These are phyloP conservation scores for Tribolium freemani DNA, from an alignment of 2,888 invertebrate species.

Conservation along the genomic window DNA sequence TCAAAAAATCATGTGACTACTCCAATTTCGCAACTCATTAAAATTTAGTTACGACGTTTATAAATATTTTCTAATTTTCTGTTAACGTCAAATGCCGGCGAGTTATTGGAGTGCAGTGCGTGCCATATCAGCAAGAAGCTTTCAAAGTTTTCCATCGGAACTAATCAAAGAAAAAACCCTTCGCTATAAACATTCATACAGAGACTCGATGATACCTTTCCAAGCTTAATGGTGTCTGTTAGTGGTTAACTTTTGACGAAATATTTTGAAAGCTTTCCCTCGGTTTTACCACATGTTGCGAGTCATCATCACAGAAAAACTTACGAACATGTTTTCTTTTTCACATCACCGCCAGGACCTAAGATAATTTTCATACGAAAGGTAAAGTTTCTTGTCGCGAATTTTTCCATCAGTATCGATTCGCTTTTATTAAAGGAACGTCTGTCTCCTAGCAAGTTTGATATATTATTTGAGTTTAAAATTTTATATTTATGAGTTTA, in stretches of 20 bases:
- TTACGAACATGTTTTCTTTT: slow-evolving; percentile 27
- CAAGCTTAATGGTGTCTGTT: slow-evolving; percentile 21
- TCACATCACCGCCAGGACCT: slow-evolving; percentile 21
- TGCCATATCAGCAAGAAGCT: neutral
- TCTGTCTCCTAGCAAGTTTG: slow-evolving; percentile 6
- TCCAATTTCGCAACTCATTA: too few species aligned
- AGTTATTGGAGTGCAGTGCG: neutral
- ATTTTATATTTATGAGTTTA: slow-evolving; percentile 40
- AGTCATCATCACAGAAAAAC: slow-evolving; percentile 21
- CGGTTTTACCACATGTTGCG: slow-evolving; percentile 36
- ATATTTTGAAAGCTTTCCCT: slow-evolving; percentile 20
- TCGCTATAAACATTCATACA: neutral
- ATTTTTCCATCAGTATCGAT: slow-evolving; percentile 14
- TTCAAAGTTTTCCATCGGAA: neutral
- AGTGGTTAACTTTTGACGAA: slow-evolving; percentile 10
- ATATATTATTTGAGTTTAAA: slow-evolving; percentile 38
- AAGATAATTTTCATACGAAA: slow-evolving; percentile 21
- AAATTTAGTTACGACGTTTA: too few species aligned
- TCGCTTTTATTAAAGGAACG: slow-evolving; percentile 21
- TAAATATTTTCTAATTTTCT: too few species aligned
- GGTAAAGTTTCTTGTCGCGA: slow-evolving; percentile 12
- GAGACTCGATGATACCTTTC: slow-evolving; percentile 10
- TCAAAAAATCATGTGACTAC: too few species aligned
- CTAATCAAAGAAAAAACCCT: neutral
- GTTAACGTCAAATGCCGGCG: neutral